phyloP scores from a whole-genome alignment of 2,797 vertebrate species.

The Poecilia wingei region DNA sequence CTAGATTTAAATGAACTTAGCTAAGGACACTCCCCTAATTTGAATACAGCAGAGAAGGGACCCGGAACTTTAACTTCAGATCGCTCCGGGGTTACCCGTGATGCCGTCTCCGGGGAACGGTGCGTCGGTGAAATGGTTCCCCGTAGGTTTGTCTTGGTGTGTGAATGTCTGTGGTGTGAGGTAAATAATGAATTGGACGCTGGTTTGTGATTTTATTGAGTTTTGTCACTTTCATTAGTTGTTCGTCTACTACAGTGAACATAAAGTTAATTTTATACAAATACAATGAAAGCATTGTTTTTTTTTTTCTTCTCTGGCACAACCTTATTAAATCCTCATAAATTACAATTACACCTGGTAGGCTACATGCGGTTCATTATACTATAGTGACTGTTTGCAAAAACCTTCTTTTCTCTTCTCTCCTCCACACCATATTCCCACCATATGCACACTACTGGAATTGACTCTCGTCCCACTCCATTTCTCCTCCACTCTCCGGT shows the following conservation, averaged over 20 bases:
- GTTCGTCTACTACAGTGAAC: neutral
- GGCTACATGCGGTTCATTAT: conserved; percentile 11
- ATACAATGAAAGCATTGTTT: neutral
- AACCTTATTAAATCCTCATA: neutral
- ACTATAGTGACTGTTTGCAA: conserved; percentile 8
- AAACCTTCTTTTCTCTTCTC: conserved; percentile 14
- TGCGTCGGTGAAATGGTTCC: no score
- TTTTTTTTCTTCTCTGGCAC: neutral
- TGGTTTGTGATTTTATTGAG: no score
- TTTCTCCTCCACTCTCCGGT: conserved; percentile 46
- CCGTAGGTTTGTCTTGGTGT: no score
- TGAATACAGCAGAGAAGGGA: no score
- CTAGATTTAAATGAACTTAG: no score
- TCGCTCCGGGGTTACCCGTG: no score
- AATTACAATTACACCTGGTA: conserved; percentile 6
- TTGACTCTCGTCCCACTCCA: conserved; percentile 66
- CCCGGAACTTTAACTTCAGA: no score
- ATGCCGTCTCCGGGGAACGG: no score
- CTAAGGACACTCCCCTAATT: no score
- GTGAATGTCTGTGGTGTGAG: no score
- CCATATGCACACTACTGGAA: conserved; percentile 55
- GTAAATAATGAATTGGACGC: no score
- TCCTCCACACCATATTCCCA: conserved; percentile 50
- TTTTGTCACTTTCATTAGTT: no score
- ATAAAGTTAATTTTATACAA: neutral